A percentile compares a stretch with the other conserved stretches of the same genome.
Conservation (phyloP, 2,113 vertebrate genomes). For the Fregata magnificens region DNA sequence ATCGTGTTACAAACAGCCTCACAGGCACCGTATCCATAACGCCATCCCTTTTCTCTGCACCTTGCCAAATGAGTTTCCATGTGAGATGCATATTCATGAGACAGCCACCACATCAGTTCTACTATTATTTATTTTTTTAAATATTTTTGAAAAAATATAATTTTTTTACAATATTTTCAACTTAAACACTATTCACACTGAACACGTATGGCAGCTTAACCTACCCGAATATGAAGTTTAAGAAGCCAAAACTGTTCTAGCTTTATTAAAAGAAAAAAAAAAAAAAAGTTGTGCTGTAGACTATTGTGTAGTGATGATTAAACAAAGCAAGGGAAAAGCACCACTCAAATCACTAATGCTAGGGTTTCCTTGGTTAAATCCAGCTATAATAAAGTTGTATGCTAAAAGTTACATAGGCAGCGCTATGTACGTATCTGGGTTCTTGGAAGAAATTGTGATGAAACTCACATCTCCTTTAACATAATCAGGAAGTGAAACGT, state of each 20-base stretch:
- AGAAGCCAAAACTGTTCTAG: slow-evolving; percentile 84
- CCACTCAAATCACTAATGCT: slow-evolving; percentile 74
- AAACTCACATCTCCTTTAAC: slow-evolving; percentile 18
- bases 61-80: background rate
- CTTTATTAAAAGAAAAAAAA: slow-evolving; percentile 73
- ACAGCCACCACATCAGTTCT: slow-evolving; percentile 72
- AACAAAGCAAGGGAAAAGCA: slow-evolving; percentile 81
- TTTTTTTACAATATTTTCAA: slow-evolving; percentile 90
- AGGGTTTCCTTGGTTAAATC: slow-evolving; percentile 51
- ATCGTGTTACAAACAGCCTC: background rate
- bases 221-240: slow-evolving; percentile 81
- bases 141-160: slow-evolving; percentile 93
- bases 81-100: background rate
- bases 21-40: fast-evolving
- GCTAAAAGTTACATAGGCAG: slow-evolving; percentile 39
- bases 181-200: slow-evolving; percentile 91
- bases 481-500: background rate
- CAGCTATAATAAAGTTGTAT: slow-evolving; percentile 15
- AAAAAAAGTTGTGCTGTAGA: slow-evolving; percentile 77
- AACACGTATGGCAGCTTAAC: slow-evolving; percentile 84
- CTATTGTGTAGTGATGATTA: slow-evolving; percentile 78
- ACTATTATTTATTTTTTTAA: slow-evolving; percentile 95
- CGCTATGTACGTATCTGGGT: background rate
- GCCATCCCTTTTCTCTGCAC: background rate
- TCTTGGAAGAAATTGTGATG: slow-evolving; percentile 26